Base-by-base conservation (phyloP, 1,140 invertebrate genomes). In the Cydia strobilella region DNA sequence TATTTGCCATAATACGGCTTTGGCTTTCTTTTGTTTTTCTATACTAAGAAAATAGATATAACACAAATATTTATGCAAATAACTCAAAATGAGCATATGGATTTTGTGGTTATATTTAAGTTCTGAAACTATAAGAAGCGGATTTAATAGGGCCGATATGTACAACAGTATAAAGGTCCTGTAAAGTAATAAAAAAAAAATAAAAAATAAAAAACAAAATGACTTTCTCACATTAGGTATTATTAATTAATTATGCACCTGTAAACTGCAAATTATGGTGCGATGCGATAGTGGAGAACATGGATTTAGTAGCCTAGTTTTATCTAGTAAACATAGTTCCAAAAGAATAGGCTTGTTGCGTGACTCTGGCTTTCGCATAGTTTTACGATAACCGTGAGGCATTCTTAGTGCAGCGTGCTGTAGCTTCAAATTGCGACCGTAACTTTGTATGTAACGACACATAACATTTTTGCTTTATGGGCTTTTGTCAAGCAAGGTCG, bases 271-370 rank as follows among this genome's bases (percentile, higher is more conserved):
- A 48, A 48, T 1, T 48, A 48, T 48, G 23, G n/a, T 25, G 31
- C 23, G 20, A 48, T 15, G 51, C 23, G 73, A 48, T 31, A 39
- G 31, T 39, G 54, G 15, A 69, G 18, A 39, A 35, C 13, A 39
- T 69, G n/a, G 15, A 45, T 31, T 20, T 4, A 73, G 25, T 73
- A 42, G 63, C 25, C 18, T 66, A 63, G 39, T 74, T 54, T 39
- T 73, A 62, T 73, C 72, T 31, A 62, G 15, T 2, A 62, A 51
- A 35, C 72, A 66, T 69, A 69, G 65, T 69, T 69, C 5, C 42
- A 42, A 66, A 18, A 18, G 27, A 69, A 15, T 35, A 66, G 23
- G 65, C 25, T 42, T 69, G 65, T 69, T 69, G 27, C 65, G 65
- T 69, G 65, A 35, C 65, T 23, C 54, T 42, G 15, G 1, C 31